Percentiles rank a stretch among this genome's conserved stretches.
These are phyloP conservation scores for Drosophila picticornis DNA, from an alignment of 2,888 invertebrate species.

Conservation along the genomic window DNA sequence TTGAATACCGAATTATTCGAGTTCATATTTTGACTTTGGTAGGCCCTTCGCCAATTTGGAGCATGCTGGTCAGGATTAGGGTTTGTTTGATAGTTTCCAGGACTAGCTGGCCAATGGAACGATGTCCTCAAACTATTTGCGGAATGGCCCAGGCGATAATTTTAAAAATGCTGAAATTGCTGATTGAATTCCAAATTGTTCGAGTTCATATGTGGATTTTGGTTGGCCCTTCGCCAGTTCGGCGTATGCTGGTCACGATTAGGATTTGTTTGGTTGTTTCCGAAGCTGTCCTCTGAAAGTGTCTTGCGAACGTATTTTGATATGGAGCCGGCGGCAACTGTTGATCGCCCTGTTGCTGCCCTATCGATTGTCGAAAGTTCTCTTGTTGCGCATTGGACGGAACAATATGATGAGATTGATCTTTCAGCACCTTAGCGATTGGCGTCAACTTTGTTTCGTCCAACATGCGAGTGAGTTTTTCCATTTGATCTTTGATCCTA, in stretches of 20 bases:
- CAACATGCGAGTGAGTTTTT: slow-evolving; percentile 24
- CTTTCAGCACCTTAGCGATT: neutral
- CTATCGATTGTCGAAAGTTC: neutral
- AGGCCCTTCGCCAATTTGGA: neutral
- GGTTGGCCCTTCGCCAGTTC: neutral
- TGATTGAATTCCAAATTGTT: neutral
- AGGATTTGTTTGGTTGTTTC: neutral
- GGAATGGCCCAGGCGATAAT: neutral
- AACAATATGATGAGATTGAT: too few species aligned
- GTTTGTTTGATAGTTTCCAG: neutral
- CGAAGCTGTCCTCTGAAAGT: neutral
- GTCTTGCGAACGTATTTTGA: neutral
- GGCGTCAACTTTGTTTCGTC: slow-evolving; percentile 14
- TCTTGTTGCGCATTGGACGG: neutral
- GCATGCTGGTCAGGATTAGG: neutral
- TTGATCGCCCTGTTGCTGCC: neutral
- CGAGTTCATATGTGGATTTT: neutral
- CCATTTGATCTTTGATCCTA: slow-evolving; percentile 12
- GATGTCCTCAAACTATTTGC: neutral
- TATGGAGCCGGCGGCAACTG: neutral
- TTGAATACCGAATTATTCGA: neutral
- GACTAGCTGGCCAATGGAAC: neutral
- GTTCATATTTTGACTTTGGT: neutral
- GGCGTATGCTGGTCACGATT: neutral
- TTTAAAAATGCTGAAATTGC: neutral